Conservation (phyloP, 1,140 invertebrate species). For the Papilio helenus region DNA sequence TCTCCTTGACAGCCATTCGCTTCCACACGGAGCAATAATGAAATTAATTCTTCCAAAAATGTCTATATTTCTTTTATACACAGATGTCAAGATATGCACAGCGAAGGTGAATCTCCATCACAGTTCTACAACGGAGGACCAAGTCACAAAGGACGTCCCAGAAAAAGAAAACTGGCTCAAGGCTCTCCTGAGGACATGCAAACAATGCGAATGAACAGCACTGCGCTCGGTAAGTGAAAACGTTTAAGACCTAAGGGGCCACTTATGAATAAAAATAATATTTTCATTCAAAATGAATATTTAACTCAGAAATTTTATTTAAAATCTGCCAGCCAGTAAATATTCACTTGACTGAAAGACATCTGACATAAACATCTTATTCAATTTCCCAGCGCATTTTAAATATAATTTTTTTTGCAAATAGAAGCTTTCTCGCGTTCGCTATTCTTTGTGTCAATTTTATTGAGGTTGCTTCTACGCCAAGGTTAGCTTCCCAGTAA, state of each 20-base stretch:
- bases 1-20: background rate
- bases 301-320: constrained; percentile 52
- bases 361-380: constrained; percentile 48
- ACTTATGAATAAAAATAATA: constrained; percentile 31
- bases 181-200: constrained; percentile 84
- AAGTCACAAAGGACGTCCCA: constrained; percentile 91
- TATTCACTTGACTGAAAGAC: constrained; percentile 48
- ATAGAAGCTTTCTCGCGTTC: constrained; percentile 35
- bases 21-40: background rate
- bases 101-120: constrained; percentile 84
- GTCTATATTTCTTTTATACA: background rate
- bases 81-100: constrained; percentile 78
- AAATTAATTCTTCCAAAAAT: background rate
- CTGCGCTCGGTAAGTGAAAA: constrained; percentile 85
- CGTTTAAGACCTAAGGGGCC: background rate
- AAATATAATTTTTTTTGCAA: constrained; percentile 46
- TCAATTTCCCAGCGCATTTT: constrained; percentile 44
- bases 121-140: constrained; percentile 84
- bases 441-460: constrained; percentile 47
- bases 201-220: constrained; percentile 88
- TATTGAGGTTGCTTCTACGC: constrained; percentile 40
- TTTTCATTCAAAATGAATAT: constrained; percentile 51
- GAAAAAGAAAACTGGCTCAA: constrained; percentile 89
- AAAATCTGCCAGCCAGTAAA: constrained; percentile 51
- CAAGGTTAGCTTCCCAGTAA: background rate